Evolutionary conservation across 1,140 invertebrate genomes (phyloP), one percentile per base, ranked within the genome.

Genomic region (Dysdera silvatica): DNA sequence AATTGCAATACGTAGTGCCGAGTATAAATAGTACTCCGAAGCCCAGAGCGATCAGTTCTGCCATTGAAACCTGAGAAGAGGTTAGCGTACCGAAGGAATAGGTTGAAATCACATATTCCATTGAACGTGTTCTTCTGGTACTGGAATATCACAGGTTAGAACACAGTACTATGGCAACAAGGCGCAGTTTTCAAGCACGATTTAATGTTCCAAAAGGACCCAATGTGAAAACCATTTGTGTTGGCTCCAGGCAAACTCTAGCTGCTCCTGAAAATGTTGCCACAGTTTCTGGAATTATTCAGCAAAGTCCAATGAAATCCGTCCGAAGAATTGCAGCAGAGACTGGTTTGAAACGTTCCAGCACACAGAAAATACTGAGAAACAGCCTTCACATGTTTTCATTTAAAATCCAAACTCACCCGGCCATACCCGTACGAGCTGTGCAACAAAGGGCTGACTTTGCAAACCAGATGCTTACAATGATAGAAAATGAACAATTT

Each of bases 341-440:
- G 31, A 35, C 31, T 33, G 31, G 29, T 49, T 49, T 49, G 26
- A 49, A 49, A 28, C 3, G 47, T 49, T 26, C 47, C 47, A 49
- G 47, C 47, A 49, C 18, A 28, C 7, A 49, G 18, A 49, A 23
- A 48, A 58, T 58, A 58, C 28, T 48, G 29, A 23, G 56, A 58
- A 48, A 33, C 2, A 33, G 43, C 29, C 56, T 48, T 35, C 43
- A 48, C 29, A 32, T 47, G 56, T 59, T 59, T 59, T 33, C 31
- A 48, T 37, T 35, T 23, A 59, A 59, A 59, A 35, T 59, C 14
- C 45, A 59, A 35, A 48, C 4, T 59, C 56, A 35, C 18, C 32
- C 47, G 20, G 31, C 41, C 29, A 57, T 47, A 57, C 41, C 32
- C 14, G 16, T 47, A 31, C 10, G n/a, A 47, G 31, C 55, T 58